Conservation (phyloP, 2,113 vertebrate genomes). For the Clupea harengus region DNA sequence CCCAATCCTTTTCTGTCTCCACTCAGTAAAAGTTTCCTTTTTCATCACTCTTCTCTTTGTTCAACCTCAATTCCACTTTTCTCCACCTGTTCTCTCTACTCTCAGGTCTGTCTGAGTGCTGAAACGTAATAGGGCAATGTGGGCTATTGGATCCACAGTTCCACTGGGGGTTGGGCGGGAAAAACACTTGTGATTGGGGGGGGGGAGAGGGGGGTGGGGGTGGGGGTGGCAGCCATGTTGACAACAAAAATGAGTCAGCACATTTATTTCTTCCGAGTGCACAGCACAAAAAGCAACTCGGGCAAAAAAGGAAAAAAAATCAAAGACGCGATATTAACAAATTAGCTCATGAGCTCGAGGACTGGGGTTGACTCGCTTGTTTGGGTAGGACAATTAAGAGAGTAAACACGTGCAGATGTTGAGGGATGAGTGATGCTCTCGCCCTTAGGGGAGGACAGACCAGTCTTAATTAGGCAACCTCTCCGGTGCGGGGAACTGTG, state of each 20-base stretch:
- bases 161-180: slow-evolving; percentile 7
- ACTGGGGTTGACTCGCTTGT: slow-evolving; percentile 35
- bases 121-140: neutral
- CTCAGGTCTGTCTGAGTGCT: slow-evolving; percentile 17
- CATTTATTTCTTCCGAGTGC: neutral
- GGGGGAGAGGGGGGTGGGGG: neutral
- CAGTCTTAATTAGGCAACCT: slow-evolving; percentile 23
- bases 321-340: neutral
- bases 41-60: neutral
- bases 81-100: neutral
- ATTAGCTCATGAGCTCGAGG: slow-evolving; percentile 16
- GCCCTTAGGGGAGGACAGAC: slow-evolving; percentile 18
- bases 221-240: neutral
- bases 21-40: slow-evolving; percentile 5
- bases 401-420: slow-evolving; percentile 72
- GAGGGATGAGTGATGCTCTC: slow-evolving; percentile 42
- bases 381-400: slow-evolving; percentile 36
- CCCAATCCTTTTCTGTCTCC: neutral
- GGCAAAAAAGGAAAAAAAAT: neutral
- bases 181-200: neutral
- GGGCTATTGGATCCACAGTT: neutral
- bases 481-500: neutral
- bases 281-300: neutral
- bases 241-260: neutral
- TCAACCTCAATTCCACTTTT: neutral